These are phyloP conservation scores for Clarias batrachus DNA, from an alignment of 2,113 vertebrate genomes.

Conservation along the genomic window DNA sequence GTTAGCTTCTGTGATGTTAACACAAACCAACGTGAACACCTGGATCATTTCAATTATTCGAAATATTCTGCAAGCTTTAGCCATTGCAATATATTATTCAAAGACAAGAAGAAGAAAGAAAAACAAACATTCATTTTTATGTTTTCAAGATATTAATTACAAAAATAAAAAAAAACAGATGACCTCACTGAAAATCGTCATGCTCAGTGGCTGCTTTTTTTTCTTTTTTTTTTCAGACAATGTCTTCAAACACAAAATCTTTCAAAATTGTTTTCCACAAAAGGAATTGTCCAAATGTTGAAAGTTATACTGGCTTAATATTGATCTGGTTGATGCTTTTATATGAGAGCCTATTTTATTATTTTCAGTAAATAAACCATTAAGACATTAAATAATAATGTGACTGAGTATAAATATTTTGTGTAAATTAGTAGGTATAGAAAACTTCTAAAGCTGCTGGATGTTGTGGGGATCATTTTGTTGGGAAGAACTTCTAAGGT, in stretches of 20 bases:
- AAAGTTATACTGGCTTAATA: not conserved
- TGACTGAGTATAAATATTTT: not conserved
- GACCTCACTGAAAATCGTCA: not conserved
- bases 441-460: not conserved
- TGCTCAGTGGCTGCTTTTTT: not conserved
- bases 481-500: not conserved
- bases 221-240: not conserved
- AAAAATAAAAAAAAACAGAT: not conserved
- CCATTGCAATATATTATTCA: not conserved
- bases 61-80: not conserved
- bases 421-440: not conserved
- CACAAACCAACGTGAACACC: constrained; percentile 18
- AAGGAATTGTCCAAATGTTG: not conserved
- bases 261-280: not conserved
- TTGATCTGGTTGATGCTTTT: not conserved
- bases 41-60: not conserved
- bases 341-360: not conserved
- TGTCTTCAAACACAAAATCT: not conserved
- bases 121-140: not conserved
- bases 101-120: too few species aligned
- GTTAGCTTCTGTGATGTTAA: constrained; percentile 57
- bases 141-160: not conserved
- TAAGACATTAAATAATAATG: too few species aligned
- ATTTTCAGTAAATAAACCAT: too few species aligned
- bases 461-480: not conserved